Base-by-base conservation (phyloP, 2,113 vertebrate genomes). In the Corythornis cristatus region DNA sequence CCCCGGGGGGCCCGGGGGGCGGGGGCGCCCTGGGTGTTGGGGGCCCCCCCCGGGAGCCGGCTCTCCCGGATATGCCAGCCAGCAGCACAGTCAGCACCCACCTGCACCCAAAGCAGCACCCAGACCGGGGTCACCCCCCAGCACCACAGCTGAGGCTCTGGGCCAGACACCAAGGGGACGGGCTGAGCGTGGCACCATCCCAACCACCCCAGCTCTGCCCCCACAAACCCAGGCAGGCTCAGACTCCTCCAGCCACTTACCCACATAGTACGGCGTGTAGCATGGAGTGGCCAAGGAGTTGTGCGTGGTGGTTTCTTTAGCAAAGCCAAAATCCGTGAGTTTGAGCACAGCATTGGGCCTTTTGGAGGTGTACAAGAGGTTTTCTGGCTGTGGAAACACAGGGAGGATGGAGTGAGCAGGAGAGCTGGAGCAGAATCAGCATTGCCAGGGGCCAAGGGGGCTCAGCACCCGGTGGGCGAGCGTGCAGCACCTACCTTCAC, bases 251-350 rank as follows among this genome's bases (percentile, higher is more conserved):
- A 37, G 14, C 14, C 51, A 96, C 99, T 98, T 96, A 99, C 99
- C 99, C 91, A 99, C 99, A 2, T 99, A 99, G 97, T 99, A 99
- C 0, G 99, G 99, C 1, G 99, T 99, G 92, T 99, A 99, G 97
- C 99, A 99, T 2, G 99, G 99, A 5, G 99, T 99, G 77, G 98
- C 98, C 97, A 99, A 82, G 8, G 99, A 99, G 97, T 99, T 99
- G 97, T 99, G 98, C 35, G 99, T 98, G 92, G 99, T 99, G 67
- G 99, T 99, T 97, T 99, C 99, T 96, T 99, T 99, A 93, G 99
- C 99, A 94, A 99, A 99, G 94, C 99, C 99, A 64, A 99, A 99
- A 97, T 99, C 99, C 6, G 99, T 99, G 96, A 99, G 99, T 48
- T 99, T 99, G 58, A 99, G 97, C 78, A 99, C 96, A 11, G 99